phyloP scores from a whole-genome alignment of 2,113 vertebrate genomes.

The Chamaetylas fuelleborni region DNA sequence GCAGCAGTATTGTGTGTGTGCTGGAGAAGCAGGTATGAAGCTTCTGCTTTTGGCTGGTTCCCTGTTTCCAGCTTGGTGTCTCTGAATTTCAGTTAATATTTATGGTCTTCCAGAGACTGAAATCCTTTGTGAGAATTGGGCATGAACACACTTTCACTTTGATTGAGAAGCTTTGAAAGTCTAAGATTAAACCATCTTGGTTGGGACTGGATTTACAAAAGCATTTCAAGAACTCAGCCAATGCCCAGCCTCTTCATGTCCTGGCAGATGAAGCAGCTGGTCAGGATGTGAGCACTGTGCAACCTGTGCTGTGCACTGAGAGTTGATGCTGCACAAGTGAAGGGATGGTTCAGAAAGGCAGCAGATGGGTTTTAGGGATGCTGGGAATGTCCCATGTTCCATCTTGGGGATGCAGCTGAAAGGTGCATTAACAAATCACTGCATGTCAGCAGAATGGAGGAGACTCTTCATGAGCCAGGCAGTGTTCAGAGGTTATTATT shows the following conservation, averaged over 20 bases:
- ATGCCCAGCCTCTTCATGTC: not conserved
- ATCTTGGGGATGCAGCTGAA: not conserved
- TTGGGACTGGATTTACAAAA: not conserved
- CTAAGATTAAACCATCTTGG: not conserved
- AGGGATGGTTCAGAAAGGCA: not conserved
- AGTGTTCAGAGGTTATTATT: not conserved
- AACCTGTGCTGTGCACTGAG: not conserved
- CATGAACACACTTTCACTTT: not conserved
- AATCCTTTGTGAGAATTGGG: not conserved
- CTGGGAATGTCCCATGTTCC: not conserved
- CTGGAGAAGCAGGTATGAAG: not conserved
- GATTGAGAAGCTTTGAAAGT: not conserved
- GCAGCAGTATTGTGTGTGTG: not conserved
- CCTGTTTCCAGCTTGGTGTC: not conserved
- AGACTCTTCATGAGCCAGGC: not conserved
- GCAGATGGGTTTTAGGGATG: not conserved
- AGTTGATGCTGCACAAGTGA: not conserved
- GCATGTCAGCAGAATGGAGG: not conserved
- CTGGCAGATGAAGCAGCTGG: not conserved
- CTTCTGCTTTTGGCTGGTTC: not conserved
- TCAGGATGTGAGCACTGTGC: not conserved
- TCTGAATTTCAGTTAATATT: not conserved
- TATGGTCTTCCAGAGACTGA: not conserved
- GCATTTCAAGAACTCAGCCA: not conserved
- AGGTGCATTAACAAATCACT: not conserved